phyloP scores from a whole-genome alignment of 2,113 vertebrate species.

The Corynorhinus townsendii region DNA sequence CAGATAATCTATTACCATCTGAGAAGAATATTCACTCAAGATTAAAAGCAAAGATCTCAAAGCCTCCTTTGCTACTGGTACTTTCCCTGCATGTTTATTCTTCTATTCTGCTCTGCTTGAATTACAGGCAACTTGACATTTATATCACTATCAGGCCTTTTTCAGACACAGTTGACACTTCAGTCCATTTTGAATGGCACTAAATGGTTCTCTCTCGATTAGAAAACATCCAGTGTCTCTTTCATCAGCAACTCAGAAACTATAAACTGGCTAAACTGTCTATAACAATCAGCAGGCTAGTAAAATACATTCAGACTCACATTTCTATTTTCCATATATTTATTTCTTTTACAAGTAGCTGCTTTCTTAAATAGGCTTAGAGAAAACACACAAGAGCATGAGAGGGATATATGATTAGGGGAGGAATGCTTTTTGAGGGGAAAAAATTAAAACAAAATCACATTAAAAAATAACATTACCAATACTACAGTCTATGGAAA shows the following conservation, averaged over 20 bases:
- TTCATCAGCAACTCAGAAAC: neutral
- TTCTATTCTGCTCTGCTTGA: neutral
- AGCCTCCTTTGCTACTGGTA: neutral
- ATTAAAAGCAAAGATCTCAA: neutral
- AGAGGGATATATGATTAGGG: neutral
- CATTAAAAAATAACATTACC: neutral
- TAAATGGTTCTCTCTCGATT: neutral
- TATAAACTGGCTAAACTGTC: neutral
- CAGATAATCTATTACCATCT: neutral
- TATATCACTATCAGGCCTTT: neutral
- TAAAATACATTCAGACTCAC: neutral
- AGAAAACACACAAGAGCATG: neutral
- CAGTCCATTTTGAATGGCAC: neutral
- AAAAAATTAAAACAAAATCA: neutral
- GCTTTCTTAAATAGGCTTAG: neutral
- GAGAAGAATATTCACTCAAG: neutral
- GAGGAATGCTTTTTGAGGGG: neutral
- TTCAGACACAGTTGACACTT: neutral
- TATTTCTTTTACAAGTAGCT: neutral
- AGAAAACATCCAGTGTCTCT: neutral
- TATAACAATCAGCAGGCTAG: neutral
- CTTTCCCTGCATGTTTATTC: neutral
- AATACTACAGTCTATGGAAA: neutral
- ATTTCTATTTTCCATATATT: neutral
- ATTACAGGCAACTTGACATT: neutral